Percentiles rank a stretch among this genome's conserved stretches.
phyloP scores from a whole-genome alignment of 2,113 vertebrate genomes.

The Cyanoramphus novaezelandiae region DNA sequence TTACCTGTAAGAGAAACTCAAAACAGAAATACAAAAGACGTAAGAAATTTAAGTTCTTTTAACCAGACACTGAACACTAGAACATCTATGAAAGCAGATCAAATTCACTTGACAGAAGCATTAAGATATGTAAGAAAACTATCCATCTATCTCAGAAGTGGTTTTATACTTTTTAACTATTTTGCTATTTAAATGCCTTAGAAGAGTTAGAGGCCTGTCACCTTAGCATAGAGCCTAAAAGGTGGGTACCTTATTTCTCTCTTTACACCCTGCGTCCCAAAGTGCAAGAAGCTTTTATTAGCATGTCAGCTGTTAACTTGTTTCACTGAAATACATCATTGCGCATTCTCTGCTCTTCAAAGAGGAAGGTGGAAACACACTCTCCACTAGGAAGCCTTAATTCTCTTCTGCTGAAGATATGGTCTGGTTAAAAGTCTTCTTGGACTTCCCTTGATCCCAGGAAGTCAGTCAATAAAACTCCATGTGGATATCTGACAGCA shows the following conservation, averaged over 20 bases:
- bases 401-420: neutral
- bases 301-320: neutral
- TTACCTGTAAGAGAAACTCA: neutral
- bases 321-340: neutral
- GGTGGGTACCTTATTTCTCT: neutral
- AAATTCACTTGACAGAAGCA: neutral
- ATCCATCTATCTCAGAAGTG: neutral
- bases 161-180: neutral
- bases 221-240: neutral
- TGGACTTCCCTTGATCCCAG: neutral
- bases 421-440: rapidly evolving
- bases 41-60: neutral
- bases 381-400: neutral
- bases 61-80: neutral
- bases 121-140: neutral
- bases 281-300: neutral
- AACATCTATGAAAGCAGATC: neutral
- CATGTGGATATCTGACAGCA: neutral
- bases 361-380: neutral
- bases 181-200: neutral
- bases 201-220: neutral
- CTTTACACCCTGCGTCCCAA: neutral
- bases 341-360: neutral
- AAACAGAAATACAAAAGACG: neutral
- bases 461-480: neutral